These are phyloP conservation scores for Danio aesculapii DNA, from an alignment of 2,797 vertebrate genomes.

Conservation along the genomic window DNA sequence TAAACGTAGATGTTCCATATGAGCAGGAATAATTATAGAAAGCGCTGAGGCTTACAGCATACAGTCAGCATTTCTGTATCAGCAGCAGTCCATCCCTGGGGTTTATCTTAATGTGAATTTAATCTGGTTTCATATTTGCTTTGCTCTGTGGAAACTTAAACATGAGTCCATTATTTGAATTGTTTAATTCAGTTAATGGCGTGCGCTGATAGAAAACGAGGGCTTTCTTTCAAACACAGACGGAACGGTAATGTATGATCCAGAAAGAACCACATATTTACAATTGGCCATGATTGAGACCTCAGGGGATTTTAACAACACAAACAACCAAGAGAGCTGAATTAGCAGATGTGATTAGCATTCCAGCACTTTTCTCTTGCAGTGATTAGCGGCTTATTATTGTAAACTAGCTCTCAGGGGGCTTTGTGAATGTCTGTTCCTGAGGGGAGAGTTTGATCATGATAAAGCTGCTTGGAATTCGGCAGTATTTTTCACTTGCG, in stretches of 20 bases:
- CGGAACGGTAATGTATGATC: constrained; percentile 2
- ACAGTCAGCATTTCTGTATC: constrained; percentile 32
- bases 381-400: constrained; percentile 55
- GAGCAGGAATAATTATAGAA: constrained; percentile 1
- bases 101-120: constrained; percentile 44
- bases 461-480: not conserved
- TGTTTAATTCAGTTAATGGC: constrained; percentile 41
- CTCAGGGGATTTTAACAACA: constrained; percentile 10
- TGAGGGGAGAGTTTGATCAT: constrained; percentile 31
- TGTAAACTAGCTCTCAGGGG: constrained; percentile 45
- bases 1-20: not conserved
- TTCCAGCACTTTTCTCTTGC: constrained; percentile 16
- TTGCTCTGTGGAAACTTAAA: constrained; percentile 34
- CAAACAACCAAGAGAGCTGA: constrained; percentile 47
- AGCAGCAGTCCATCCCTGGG: constrained; percentile 21
- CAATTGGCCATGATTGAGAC: constrained; percentile 21
- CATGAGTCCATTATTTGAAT: constrained; percentile 36
- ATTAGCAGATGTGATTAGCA: constrained; percentile 56
- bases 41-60: not conserved
- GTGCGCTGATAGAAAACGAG: not conserved
- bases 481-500: constrained; percentile 87
- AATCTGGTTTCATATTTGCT: constrained; percentile 34
- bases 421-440: constrained; percentile 23
- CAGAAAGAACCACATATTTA: constrained; percentile 17
- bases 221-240: constrained; percentile 13